phyloP scores from a whole-genome alignment of 1,140 invertebrate species.

The Euglossa dilemma region DNA sequence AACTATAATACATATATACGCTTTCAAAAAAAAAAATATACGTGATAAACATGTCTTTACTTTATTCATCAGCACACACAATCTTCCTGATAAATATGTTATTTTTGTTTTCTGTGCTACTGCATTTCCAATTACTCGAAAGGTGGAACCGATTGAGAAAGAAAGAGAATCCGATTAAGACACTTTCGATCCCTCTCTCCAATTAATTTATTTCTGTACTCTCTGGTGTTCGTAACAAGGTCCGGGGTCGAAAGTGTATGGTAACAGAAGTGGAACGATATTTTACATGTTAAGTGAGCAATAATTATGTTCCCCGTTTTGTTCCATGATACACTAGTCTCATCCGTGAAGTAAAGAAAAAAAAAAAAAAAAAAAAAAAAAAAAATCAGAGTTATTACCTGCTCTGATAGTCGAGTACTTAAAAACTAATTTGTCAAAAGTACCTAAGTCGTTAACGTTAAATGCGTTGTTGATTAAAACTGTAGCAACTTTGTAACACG shows the following conservation, averaged over 20 bases:
- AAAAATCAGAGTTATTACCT: not conserved
- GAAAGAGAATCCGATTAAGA: not conserved
- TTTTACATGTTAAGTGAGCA: not conserved
- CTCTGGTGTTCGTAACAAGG: not conserved
- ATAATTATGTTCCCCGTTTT: not conserved
- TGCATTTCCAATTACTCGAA: conserved; percentile 31
- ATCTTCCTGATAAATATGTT: conserved; percentile 72
- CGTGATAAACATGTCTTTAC: conserved; percentile 73
- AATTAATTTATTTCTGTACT: conserved; percentile 33
- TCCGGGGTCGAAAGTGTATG: conserved; percentile 4
- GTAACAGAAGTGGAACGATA: not conserved
- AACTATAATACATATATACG: conserved; percentile 76
- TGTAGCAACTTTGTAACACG: not conserved
- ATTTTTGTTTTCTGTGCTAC: conserved; percentile 50
- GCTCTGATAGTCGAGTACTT: not conserved
- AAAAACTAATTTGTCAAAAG: conserved; percentile 6
- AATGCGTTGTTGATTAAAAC: not conserved
- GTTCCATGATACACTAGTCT: not conserved
- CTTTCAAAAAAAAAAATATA: conserved; percentile 74
- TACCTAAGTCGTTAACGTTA: not conserved
- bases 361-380: not conserved
- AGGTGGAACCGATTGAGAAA: conserved; percentile 37
- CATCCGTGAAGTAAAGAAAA: not conserved
- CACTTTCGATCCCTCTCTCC: conserved; percentile 9
- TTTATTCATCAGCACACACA: conserved; percentile 78